phyloP scores from a whole-genome alignment of 2,888 invertebrate species.

The Stenchaetothrips biformis region DNA sequence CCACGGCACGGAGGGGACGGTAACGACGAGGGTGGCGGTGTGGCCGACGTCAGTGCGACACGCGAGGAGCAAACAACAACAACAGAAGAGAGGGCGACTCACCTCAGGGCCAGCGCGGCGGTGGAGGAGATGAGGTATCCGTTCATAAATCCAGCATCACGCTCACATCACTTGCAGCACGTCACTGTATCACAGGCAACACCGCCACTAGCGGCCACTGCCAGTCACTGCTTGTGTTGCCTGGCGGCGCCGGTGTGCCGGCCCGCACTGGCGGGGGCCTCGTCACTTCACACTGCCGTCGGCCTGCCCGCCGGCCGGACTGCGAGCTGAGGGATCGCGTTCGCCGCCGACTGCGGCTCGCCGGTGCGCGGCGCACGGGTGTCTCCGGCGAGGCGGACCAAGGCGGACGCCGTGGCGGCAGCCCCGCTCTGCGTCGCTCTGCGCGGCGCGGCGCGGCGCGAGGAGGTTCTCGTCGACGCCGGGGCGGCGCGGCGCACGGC shows the following conservation, averaged over 20 bases:
- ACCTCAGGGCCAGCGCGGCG: slow-evolving; percentile 13
- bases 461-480: background rate
- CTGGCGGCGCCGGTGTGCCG: background rate
- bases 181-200: background rate
- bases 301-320: background rate
- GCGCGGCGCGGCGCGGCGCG: background rate
- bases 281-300: background rate
- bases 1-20: background rate
- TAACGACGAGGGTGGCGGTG: background rate
- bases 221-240: background rate
- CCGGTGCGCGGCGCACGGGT: background rate
- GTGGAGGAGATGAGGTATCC: background rate
- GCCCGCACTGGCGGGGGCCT: background rate
- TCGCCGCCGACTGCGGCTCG: background rate
- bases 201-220: background rate
- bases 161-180: background rate
- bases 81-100: background rate
- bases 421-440: background rate
- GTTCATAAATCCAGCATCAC: slow-evolving; percentile 1
- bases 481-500: background rate
- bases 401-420: background rate
- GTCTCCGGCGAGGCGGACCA: background rate
- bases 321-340: background rate
- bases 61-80: background rate
- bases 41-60: background rate